These are phyloP conservation scores for Catostylus mosaicus DNA, from an alignment of 30 jellyfish, hydroid and myxozoan species.

Conservation along the genomic window DNA sequence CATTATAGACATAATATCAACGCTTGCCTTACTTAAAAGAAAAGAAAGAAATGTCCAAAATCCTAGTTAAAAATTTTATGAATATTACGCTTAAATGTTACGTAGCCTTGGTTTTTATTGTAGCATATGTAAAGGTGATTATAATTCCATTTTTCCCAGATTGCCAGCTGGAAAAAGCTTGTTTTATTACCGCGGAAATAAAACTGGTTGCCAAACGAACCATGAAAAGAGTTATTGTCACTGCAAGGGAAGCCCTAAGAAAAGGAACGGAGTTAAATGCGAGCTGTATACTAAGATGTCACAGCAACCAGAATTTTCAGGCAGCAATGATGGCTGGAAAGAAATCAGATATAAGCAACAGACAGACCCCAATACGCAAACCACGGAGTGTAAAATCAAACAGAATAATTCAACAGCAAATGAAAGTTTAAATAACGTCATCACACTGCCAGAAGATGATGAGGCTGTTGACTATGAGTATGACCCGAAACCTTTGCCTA, in stretches of 20 bases:
- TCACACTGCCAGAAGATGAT: constrained; percentile 38
- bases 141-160: too few species aligned
- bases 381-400: constrained; percentile 12
- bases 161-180: constrained; percentile 66
- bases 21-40: too few species aligned
- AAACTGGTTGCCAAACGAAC: constrained; percentile 31
- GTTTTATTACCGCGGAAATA: constrained; percentile 60
- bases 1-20: too few species aligned
- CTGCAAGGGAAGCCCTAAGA: constrained; percentile 31
- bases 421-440: background rate
- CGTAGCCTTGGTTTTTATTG: too few species aligned
- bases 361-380: background rate
- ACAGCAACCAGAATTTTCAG: background rate
- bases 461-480: constrained; percentile 34
- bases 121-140: too few species aligned
- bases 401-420: constrained; percentile 7
- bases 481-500: constrained; percentile 44
- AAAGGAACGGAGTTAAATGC: constrained; percentile 20
- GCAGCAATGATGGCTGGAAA: background rate
- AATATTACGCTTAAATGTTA: too few species aligned
- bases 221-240: constrained; percentile 48
- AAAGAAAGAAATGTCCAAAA: too few species aligned
- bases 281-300: background rate
- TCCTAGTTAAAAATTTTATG: too few species aligned
- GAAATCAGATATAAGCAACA: background rate